Base-by-base conservation (phyloP, 2,797 vertebrate species). In the Hephaestus fuliginosus region DNA sequence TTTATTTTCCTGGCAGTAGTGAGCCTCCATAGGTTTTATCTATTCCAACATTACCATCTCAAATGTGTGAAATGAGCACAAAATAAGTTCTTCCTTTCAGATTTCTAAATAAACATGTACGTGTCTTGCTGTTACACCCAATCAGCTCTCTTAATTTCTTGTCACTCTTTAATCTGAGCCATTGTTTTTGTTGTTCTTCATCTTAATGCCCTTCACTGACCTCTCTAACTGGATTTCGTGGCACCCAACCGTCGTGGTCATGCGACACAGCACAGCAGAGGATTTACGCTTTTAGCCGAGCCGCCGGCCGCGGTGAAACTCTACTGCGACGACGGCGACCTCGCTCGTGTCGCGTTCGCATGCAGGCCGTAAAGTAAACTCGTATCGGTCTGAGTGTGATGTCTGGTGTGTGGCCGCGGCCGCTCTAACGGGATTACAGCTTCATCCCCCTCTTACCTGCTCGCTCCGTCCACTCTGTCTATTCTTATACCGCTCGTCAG, bases 401-500 rank as follows among this genome's bases (percentile, higher is more conserved):
- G 86, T 88, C 81, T 85, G 78, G 33, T 76, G 15, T 72, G 44
- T 60, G 82, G 14, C 76, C 62, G 76, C 3, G 76, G 69, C 85
- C 2, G 65, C 80, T 85, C 84, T 83, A 70, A 88, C 68, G 5
- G 84, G 81, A 91, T 92, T 87, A 88, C n/a, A 65, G 0, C 14
- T 43, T 83, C 2, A 81, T 70, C 81, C 70, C 36, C 22, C 28
- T 61, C 51, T 63, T 69, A 44, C 61, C 64, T 55, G 64, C 52
- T 57, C 73, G 20, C 67, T 57, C 36, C 51, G 18, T 74, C 68
- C 76, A 57, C 39, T 46, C 78, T 7, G 69, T 80, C 85, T 88
- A 85, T 90, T 90, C 76, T 91, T 83, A 83, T 20, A 63, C 81
- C 15, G 4, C 76, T 70, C 0, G 33, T 73, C 76, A 28, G n/a